These are phyloP conservation scores for Mormyrus hasselquistii DNA, from an alignment of 2,797 vertebrate genomes.

Conservation along the genomic window DNA sequence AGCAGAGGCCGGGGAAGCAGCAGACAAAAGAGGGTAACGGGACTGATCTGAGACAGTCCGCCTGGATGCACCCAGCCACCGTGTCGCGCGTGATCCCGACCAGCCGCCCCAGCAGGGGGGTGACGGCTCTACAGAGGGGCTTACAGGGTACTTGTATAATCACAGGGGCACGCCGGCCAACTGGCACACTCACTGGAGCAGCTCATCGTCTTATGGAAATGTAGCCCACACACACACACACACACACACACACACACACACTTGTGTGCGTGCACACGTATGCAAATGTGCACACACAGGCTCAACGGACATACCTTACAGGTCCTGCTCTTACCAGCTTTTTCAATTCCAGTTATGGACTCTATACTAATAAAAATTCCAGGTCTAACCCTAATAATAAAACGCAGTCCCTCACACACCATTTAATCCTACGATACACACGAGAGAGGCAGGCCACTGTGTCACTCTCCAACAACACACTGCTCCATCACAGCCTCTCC, in stretches of 20 bases:
- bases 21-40: not conserved
- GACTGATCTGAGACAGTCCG: not conserved
- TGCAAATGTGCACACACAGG: not conserved
- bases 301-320: not conserved
- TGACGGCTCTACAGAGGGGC: not conserved
- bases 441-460: not conserved
- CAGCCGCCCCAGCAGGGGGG: not conserved
- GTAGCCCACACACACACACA: not conserved
- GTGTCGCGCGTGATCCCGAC: not conserved
- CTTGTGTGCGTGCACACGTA: not conserved
- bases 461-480: not conserved
- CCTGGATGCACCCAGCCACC: not conserved
- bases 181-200: not conserved
- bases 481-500: not conserved
- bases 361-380: not conserved
- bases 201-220: not conserved
- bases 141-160: slow-evolving; percentile 3
- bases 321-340: not conserved
- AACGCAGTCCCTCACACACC: not conserved
- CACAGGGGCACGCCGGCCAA: not conserved
- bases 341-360: not conserved
- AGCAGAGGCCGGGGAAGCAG: not conserved
- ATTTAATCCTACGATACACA: not conserved
- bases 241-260: not conserved
- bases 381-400: not conserved